Percentiles rank a stretch among this genome's conserved stretches.
Conservation (phyloP, 2,888 invertebrate species). For the Emmelina monodactyla region DNA sequence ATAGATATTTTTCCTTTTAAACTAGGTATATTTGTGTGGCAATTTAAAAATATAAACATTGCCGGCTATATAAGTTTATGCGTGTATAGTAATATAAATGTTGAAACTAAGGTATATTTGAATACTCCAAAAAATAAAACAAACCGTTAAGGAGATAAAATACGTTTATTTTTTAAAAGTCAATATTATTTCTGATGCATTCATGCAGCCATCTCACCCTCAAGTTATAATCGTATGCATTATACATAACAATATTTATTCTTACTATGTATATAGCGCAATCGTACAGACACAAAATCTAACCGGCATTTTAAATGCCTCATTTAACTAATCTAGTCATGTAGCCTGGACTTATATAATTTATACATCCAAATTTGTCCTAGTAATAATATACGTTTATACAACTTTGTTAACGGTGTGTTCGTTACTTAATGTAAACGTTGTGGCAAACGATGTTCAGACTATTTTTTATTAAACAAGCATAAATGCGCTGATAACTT, state of each 20-base stretch:
- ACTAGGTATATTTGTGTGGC: too few species aligned
- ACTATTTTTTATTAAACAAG: too few species aligned
- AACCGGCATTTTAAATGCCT: slow-evolving; percentile 27
- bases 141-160: slow-evolving; percentile 45
- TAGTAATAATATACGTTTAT: slow-evolving; percentile 8
- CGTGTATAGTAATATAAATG: too few species aligned
- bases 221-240: slow-evolving; percentile 23
- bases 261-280: slow-evolving; percentile 15
- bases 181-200: slow-evolving; percentile 41
- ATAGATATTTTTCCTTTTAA: too few species aligned
- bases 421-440: too few species aligned
- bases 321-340: slow-evolving; percentile 16
- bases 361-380: slow-evolving; percentile 3
- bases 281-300: slow-evolving; percentile 28
- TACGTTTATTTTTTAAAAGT: slow-evolving; percentile 60
- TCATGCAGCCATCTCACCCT: slow-evolving; percentile 32
- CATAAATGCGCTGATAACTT: too few species aligned
- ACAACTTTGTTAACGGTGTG: background rate
- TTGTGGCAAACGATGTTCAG: too few species aligned
- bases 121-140: too few species aligned
- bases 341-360: slow-evolving; percentile 13
- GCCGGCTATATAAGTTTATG: too few species aligned
- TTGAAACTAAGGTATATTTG: too few species aligned
- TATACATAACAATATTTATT: slow-evolving; percentile 30
- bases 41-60: too few species aligned